Percentiles rank a stretch among this genome's conserved stretches.
phyloP scores from a whole-genome alignment of 2,797 vertebrate species.

The Gobio occitaniae region DNA sequence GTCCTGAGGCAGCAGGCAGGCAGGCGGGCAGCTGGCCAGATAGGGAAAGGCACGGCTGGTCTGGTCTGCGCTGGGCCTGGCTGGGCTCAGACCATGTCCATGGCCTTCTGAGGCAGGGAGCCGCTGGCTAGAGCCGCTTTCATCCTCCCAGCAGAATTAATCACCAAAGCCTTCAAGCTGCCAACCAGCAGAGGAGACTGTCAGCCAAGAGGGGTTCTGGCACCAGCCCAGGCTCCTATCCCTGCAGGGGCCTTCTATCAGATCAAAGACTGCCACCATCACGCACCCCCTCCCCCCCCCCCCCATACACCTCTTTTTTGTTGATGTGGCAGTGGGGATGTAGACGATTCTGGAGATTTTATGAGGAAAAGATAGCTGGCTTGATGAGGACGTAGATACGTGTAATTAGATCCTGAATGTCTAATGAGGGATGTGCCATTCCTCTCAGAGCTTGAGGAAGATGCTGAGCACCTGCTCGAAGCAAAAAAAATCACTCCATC shows the following conservation, averaged over 20 bases:
- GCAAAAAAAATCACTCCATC: constrained; percentile 43
- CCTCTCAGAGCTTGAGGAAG: constrained; percentile 27
- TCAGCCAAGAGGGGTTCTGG: constrained; percentile 67
- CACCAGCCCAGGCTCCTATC: constrained; percentile 70
- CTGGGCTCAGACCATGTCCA: constrained; percentile 51
- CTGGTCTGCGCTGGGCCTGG: constrained; percentile 37
- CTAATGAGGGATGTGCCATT: constrained; percentile 16
- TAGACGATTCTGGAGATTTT: constrained; percentile 61
- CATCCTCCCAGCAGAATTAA: constrained; percentile 84
- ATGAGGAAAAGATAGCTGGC: constrained; percentile 46
- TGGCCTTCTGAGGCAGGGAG: constrained; percentile 40
- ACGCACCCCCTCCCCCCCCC: constrained; percentile 25
- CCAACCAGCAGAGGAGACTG: constrained; percentile 64
- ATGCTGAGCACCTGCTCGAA: constrained; percentile 49
- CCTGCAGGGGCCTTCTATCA: constrained; percentile 74
- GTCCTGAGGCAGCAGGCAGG: constrained; percentile 47
- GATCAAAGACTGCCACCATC: constrained; percentile 73
- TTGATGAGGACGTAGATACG: constrained; percentile 50
- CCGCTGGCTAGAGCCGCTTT: constrained; percentile 69
- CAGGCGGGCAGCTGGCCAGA: constrained; percentile 61
- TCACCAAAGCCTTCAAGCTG: constrained; percentile 78
- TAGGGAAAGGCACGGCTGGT: constrained; percentile 39
- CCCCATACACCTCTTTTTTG: constrained; percentile 52
- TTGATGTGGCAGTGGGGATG: constrained; percentile 49
- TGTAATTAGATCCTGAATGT: constrained; percentile 56